Evolutionary conservation across 2,888 invertebrate species (phyloP).

Genomic region (Atrina japonica): DNA sequence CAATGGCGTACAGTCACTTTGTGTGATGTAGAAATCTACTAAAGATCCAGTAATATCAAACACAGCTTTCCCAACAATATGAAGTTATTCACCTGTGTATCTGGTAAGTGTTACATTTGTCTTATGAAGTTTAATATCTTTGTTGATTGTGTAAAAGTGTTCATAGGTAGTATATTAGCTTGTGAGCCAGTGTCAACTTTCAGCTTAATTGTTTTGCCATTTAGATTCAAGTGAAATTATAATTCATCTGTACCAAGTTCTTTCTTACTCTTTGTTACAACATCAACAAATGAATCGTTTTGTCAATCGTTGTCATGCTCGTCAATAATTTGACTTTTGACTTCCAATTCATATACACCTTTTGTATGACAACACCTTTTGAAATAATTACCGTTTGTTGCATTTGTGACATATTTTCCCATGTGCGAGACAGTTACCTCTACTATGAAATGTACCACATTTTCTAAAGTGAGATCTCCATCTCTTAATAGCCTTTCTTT

Average conservation of each 20-base stretch:
- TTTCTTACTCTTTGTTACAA: neutral
- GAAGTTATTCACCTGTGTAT: too few species aligned
- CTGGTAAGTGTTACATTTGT: neutral
- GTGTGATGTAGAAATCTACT: conserved; percentile 3
- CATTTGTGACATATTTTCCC: conserved; percentile 12
- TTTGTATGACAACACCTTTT: neutral
- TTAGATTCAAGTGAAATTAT: neutral
- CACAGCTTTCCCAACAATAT: too few species aligned
- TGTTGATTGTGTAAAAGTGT: neutral
- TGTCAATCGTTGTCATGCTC: too few species aligned
- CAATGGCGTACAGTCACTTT: neutral
- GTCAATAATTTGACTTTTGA: neutral
- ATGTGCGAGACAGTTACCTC: conserved; percentile 6
- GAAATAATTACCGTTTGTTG: neutral
- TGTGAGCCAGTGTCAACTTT: conserved; percentile 8
- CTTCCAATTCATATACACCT: neutral
- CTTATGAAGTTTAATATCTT: neutral
- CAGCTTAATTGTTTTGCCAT: neutral
- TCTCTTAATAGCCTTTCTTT: conserved; percentile 5
- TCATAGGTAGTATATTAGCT: conserved; percentile 5
- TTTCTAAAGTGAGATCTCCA: neutral
- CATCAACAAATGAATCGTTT: neutral
- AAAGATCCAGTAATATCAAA: too few species aligned
- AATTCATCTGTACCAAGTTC: conserved; percentile 1
- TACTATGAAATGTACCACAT: conserved; percentile 14